Evolutionary conservation across 2,113 vertebrate species (phyloP).

Genomic region (Boulengeromyrus knoepffleri): DNA sequence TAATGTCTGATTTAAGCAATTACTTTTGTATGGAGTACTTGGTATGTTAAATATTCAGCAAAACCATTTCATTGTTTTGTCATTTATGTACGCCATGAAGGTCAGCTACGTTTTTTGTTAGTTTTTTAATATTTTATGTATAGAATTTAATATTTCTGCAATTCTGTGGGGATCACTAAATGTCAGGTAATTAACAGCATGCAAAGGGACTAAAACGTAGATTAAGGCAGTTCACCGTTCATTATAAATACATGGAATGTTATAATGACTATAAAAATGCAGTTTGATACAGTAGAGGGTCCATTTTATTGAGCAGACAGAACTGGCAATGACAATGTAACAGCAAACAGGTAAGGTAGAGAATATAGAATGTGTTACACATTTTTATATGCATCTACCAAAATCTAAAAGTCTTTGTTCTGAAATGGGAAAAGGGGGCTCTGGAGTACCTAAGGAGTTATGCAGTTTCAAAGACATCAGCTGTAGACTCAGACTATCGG

Average conservation of each 20-base stretch:
- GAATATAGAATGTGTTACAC: neutral
- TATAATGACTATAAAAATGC: slow-evolving; percentile 32
- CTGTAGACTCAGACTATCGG: neutral
- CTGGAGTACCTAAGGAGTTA: neutral
- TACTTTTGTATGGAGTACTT: neutral
- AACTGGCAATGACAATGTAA: neutral
- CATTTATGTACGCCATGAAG: neutral
- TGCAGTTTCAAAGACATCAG: neutral
- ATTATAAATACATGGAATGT: neutral
- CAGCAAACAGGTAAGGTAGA: neutral
- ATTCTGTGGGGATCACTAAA: slow-evolving; percentile 33
- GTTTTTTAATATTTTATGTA: slow-evolving; percentile 43
- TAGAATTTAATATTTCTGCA: slow-evolving; percentile 36
- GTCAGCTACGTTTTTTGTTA: slow-evolving; percentile 36
- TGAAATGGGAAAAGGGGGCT: neutral
- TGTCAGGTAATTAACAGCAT: slow-evolving; percentile 24
- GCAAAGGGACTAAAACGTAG: slow-evolving; percentile 22
- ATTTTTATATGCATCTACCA: neutral
- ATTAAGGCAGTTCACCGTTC: slow-evolving; percentile 12
- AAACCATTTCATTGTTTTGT: neutral
- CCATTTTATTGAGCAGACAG: neutral
- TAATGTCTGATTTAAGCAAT: neutral
- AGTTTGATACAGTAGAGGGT: neutral
- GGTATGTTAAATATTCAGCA: neutral
- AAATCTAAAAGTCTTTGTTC: no score